Conservation (phyloP, 2,888 invertebrate genomes). For the Clepsis dumicolana region DNA sequence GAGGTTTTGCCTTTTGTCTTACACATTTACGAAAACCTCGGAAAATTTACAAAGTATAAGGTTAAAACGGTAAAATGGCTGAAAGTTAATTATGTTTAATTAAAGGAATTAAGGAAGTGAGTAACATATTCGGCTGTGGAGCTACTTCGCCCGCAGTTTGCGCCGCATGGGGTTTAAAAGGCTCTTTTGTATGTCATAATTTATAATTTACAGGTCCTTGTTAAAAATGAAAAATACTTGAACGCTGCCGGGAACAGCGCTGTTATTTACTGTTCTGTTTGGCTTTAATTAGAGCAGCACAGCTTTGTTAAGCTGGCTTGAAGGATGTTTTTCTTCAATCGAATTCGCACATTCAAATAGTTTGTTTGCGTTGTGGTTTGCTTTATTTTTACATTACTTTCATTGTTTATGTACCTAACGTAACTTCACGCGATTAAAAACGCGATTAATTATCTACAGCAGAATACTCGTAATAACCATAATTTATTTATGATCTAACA, state of each 20-base stretch:
- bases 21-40: background rate
- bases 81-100: constrained; percentile 35
- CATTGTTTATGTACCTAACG: no score
- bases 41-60: constrained; percentile 21
- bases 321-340: background rate
- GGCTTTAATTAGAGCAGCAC: background rate
- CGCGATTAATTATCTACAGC: no score
- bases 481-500: background rate
- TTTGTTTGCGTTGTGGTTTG: no score
- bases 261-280: constrained; percentile 2
- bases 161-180: constrained; percentile 1
- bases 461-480: no score
- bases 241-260: background rate
- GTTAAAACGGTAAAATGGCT: constrained; percentile 11
- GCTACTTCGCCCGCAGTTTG: background rate
- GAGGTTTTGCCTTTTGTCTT: background rate
- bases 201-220: constrained; percentile 6
- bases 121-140: constrained; percentile 19
- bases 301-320: background rate
- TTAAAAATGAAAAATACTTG: background rate
- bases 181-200: background rate
- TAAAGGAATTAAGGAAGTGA: constrained; percentile 23
- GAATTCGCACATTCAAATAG: no score
- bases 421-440: no score
- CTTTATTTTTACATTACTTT: no score